Evolutionary conservation across 1,140 invertebrate genomes (phyloP), one percentile per base, ranked within the genome.

Genomic region (Littorina saxatilis): DNA sequence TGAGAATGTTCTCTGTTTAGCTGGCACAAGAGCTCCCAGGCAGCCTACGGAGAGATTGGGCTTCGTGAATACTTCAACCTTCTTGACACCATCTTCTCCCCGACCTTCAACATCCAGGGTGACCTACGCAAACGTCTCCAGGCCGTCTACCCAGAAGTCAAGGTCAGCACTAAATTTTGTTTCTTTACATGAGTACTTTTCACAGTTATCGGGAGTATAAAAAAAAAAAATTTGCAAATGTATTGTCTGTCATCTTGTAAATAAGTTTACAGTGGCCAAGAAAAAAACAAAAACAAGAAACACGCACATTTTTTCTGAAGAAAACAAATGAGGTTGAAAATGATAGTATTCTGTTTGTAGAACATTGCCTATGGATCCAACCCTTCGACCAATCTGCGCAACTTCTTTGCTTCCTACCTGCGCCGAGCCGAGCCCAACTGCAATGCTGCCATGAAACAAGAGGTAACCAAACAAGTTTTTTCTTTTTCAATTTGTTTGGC

Each of bases 331-430:
- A n/a, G n/a, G n/a, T n/a, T n/a, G n/a, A n/a, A n/a, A n/a, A n/a
- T n/a, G n/a, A n/a, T n/a, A n/a, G n/a, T n/a, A n/a, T n/a, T n/a
- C n/a, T 47, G 43, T 55, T 87, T 86, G 43, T 74, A 92, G 91
- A 81, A 76, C 11, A 83, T 92, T n/a, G 89, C 90, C 27, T 90
- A 90, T 88, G 88, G 90, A 72, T 81, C 83, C 37, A 83, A 85
- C 17, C 87, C 88, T 55, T 79, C 88, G 50, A 85, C 79, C 66
- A 87, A 73, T 23, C 63, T 90, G 40, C 86, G 89, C 43, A 88
- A 87, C 80, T 91, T 91, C 73, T 92, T 92, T 79, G 90, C 91
- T 11, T 91, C 90, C 2, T 92, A 91, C 80, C 83, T 92, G 23
- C 82, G 83, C 39, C 85, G 92, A 70, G 73, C 87, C 2, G 86